These are phyloP conservation scores for Napeogenes inachia DNA, from an alignment of 2,888 invertebrate genomes.

Conservation along the genomic window DNA sequence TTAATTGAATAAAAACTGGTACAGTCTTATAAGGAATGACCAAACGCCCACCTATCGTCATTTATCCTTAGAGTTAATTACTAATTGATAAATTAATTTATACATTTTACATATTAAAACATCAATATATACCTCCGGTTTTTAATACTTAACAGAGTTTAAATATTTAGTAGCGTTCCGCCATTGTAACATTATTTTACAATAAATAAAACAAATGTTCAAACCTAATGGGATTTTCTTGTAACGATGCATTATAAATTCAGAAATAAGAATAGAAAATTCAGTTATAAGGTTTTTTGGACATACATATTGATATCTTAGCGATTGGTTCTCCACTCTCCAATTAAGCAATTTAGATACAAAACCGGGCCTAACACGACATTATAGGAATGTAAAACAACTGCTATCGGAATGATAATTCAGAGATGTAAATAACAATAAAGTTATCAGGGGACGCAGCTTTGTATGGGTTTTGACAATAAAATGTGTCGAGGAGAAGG, in stretches of 20 bases:
- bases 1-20: conserved; percentile 21
- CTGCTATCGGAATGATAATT: conserved; percentile 71
- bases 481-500: conserved; percentile 60
- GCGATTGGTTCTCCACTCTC: conserved; percentile 63
- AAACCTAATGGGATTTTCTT: conserved; percentile 26
- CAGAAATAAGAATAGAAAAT: conserved; percentile 23
- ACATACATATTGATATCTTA: conserved; percentile 51
- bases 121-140: no score
- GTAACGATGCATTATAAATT: conserved; percentile 27
- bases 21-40: no score
- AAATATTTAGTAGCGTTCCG: background rate
- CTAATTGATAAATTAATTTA: no score
- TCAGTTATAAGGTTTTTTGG: conserved; percentile 59
- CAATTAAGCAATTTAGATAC: conserved; percentile 78
- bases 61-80: no score
- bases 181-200: background rate
- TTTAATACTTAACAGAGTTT: background rate
- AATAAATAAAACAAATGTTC: conserved; percentile 23
- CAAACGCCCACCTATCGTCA: no score
- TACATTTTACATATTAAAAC: background rate
- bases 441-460: conserved; percentile 69
- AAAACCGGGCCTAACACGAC: conserved; percentile 58
- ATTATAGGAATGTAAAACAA: conserved; percentile 74
- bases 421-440: conserved; percentile 76
- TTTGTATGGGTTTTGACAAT: conserved; percentile 73